phyloP scores from a whole-genome alignment of 2,797 vertebrate genomes.

The Myotis myotis region DNA sequence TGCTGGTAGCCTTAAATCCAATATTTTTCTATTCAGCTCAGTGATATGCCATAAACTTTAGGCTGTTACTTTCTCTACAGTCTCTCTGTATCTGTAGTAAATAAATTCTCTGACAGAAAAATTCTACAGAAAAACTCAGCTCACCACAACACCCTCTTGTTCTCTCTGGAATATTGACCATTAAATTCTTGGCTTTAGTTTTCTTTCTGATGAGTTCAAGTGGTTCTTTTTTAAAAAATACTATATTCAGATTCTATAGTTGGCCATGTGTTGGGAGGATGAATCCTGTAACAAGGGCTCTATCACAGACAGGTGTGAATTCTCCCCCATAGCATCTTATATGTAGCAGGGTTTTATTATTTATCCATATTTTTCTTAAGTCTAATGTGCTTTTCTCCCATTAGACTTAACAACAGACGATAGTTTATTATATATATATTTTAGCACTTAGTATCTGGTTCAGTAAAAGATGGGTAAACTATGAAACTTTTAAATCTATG shows the following conservation, averaged over 20 bases:
- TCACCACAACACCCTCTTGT: neutral
- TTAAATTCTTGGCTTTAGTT: neutral
- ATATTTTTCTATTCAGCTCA: neutral
- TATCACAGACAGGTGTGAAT: neutral
- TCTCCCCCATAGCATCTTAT: neutral
- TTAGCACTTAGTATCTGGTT: neutral
- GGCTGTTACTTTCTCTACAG: neutral
- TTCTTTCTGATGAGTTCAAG: neutral
- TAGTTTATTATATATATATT: neutral
- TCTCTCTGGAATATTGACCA: neutral
- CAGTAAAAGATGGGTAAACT: constrained; percentile 32
- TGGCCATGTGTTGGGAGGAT: neutral
- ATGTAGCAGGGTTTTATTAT: neutral
- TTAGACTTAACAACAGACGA: neutral
- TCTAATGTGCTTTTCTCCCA: neutral
- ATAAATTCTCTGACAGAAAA: neutral
- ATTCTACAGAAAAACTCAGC: neutral
- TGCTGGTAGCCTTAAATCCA: neutral
- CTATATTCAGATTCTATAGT: neutral
- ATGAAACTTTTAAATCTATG: neutral
- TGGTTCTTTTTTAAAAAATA: neutral
- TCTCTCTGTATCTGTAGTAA: neutral
- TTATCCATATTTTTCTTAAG: neutral
- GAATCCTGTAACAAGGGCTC: neutral
- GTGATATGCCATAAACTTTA: neutral